Evolutionary conservation across 2,797 vertebrate species (phyloP), one percentile per base, ranked within the genome.

Genomic region (Scolopax rusticola): DNA sequence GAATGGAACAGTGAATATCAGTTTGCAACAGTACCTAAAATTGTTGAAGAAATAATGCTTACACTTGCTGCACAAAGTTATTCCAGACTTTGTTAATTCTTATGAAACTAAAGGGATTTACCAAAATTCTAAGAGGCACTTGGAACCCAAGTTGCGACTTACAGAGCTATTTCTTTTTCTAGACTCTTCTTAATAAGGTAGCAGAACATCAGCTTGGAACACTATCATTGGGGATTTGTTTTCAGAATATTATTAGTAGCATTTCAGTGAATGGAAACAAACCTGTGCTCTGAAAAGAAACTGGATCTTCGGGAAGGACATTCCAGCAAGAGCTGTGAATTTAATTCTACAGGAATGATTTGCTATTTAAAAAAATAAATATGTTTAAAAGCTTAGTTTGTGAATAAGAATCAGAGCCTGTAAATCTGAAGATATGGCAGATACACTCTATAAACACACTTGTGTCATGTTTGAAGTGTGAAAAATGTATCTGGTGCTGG

Each of bases 201-300:
- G 90, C 81, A 89, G 91, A 95, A 93, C 82, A 38, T 84, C 86
- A 85, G 23, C 94, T 95, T 96, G 83, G 95, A 97, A 96, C 95
- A 43, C 84, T 91, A 56, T 95, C 93, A 90, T 91, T 95, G 88
- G 85, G 92, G 95, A 97, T 96, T 96, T 97, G 95, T 86, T 97
- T 97, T 97, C 87, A 96, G 93, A 96, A 97, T 96, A 95, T 95
- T 97, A 87, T 97, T 96, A 94, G 73, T 71, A 96, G 91, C 95
- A 40, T 97, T 96, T 95, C 93, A 64, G 87, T 96, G 94, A 87
- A 95, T 94, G 92, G 95, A 97, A 97, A 87, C 83, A 92, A 96
- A 95, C 93, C 76, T 95, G 60, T 85, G 51, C 84, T 93, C 78
- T 94, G 93, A 81, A 95, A 83, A 83, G 89, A 89, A 94, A 73